These are phyloP conservation scores for Anagyrus pseudococci DNA, from an alignment of 2,888 invertebrate genomes.

Conservation along the genomic window DNA sequence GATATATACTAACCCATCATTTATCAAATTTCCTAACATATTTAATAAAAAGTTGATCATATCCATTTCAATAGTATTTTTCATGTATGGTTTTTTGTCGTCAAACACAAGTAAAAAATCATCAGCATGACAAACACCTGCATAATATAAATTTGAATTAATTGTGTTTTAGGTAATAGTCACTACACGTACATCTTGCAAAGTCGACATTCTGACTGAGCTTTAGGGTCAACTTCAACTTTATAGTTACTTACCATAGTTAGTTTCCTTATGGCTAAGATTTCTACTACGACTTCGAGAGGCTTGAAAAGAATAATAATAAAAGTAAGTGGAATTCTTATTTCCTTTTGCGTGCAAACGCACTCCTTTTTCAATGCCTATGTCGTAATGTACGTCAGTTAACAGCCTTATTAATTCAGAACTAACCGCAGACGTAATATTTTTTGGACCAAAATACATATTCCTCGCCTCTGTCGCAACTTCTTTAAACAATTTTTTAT, in stretches of 20 bases:
- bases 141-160: too few relatives aligned
- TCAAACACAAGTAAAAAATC: conserved; percentile 66
- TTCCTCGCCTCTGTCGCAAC: not conserved
- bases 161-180: too few relatives aligned
- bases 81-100: conserved; percentile 52
- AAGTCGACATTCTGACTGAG: too few relatives aligned
- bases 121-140: conserved; percentile 71
- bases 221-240: too few relatives aligned
- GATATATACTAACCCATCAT: conserved; percentile 25
- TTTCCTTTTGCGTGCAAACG: conserved; percentile 5
- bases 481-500: not conserved
- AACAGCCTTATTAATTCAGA: not conserved
- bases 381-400: conserved; percentile 3
- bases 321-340: conserved; percentile 10
- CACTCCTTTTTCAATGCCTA: conserved; percentile 4
- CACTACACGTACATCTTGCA: too few relatives aligned
- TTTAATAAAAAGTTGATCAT: conserved; percentile 66
- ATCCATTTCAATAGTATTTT: conserved; percentile 60
- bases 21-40: conserved; percentile 66
- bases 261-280: conserved; percentile 5
- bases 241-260: conserved; percentile 9
- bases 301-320: conserved; percentile 15
- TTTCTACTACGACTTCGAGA: conserved; percentile 11
- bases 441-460: not conserved
- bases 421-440: not conserved